These are phyloP conservation scores for Listrodromus nycthemerus DNA, from an alignment of 2,888 invertebrate species.

Conservation along the genomic window DNA sequence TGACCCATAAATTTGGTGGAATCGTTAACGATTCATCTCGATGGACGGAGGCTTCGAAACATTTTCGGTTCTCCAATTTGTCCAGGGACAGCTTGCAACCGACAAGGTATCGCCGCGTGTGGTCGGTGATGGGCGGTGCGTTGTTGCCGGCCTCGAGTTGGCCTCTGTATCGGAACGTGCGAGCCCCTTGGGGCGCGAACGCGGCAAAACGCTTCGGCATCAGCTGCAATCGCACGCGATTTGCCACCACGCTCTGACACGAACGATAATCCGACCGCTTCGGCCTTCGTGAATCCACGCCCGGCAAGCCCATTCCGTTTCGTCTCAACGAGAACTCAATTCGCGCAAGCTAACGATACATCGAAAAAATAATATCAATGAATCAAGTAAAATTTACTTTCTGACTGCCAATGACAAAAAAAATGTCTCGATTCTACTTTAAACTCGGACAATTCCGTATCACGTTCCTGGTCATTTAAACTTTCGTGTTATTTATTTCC, in stretches of 20 bases:
- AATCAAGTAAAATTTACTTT: no score
- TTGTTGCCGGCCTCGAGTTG: background rate
- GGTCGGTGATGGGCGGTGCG: background rate
- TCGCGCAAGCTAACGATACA: no score
- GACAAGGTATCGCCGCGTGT: background rate
- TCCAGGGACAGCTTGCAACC: background rate
- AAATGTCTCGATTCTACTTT: no score
- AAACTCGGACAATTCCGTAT: no score
- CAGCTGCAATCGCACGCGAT: slow-evolving; percentile 38
- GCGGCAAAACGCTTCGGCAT: slow-evolving; percentile 21
- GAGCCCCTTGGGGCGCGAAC: background rate
- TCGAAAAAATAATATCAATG: no score
- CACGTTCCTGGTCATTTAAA: no score
- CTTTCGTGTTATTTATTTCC: no score
- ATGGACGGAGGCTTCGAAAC: background rate
- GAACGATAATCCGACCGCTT: slow-evolving; percentile 43
- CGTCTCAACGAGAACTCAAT: no score
- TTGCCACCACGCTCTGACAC: slow-evolving; percentile 34
- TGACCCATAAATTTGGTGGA: background rate
- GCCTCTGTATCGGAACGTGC: background rate
- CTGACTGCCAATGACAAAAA: no score
- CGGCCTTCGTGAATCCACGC: background rate
- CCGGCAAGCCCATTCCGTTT: background rate
- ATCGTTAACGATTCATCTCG: background rate
- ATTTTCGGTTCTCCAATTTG: background rate